Conservation (phyloP, 2,113 vertebrate genomes). For the Percopsis transmontana region DNA sequence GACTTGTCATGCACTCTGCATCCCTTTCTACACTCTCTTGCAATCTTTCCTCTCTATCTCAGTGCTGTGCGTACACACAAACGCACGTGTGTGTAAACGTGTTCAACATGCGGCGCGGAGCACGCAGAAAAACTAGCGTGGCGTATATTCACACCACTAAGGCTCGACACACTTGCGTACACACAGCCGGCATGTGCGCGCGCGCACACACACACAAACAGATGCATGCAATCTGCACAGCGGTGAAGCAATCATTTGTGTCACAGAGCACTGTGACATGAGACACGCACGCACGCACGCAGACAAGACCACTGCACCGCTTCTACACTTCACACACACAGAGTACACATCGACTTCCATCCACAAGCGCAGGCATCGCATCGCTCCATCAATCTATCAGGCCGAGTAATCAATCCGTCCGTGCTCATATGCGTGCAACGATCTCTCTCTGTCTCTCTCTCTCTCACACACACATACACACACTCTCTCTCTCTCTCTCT, state of each 20-base stretch:
- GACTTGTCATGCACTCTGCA: constrained; percentile 68
- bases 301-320: neutral
- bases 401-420: too few species aligned
- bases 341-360: neutral
- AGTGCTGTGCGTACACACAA: too few species aligned
- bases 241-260: too few species aligned
- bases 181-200: constrained; percentile 8
- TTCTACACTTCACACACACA: neutral
- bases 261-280: too few species aligned
- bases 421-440: too few species aligned
- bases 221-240: constrained; percentile 7
- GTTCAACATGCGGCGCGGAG: too few species aligned
- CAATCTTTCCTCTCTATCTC: constrained; percentile 21
- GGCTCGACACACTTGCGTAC: neutral
- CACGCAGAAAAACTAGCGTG: too few species aligned
- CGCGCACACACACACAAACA: constrained; percentile 17
- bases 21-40: constrained; percentile 35
- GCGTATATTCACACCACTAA: too few species aligned
- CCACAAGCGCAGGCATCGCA: constrained; percentile 19
- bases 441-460: constrained; percentile 6
- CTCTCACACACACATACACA: neutral
- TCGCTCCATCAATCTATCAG: constrained; percentile 28
- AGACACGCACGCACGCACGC: neutral
- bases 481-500: constrained; percentile 8
- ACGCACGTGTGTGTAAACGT: too few species aligned